Evolutionary conservation across 2,113 vertebrate genomes (phyloP).

Genomic region (Osmerus mordax): DNA sequence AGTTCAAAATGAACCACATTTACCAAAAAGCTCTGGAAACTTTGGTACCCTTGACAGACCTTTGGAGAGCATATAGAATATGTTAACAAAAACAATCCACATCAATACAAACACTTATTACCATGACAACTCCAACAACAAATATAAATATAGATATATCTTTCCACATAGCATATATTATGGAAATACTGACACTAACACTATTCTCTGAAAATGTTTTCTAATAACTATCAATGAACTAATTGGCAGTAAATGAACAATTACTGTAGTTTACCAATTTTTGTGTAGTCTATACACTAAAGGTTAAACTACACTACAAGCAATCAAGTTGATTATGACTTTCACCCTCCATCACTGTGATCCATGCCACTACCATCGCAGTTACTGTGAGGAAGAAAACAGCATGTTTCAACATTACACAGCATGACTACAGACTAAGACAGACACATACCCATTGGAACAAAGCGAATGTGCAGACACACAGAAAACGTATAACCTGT

Average conservation of each 20-base stretch:
- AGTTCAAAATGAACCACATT: not conserved
- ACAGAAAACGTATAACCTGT: not conserved
- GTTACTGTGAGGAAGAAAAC: constrained; percentile 59
- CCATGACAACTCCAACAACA: too few species aligned
- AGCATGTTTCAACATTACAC: not conserved
- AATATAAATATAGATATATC: too few species aligned
- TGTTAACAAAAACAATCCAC: constrained; percentile 22
- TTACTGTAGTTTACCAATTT: constrained; percentile 7
- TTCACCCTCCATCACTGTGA: constrained; percentile 74
- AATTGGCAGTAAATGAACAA: not conserved
- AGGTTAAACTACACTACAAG: constrained; percentile 37
- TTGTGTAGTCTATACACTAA: constrained; percentile 27
- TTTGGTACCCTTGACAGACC: constrained; percentile 68
- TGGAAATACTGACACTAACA: too few species aligned
- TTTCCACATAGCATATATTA: too few species aligned
- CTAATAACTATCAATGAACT: constrained; percentile 12
- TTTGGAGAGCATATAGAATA: constrained; percentile 35
- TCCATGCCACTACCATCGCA: constrained; percentile 69
- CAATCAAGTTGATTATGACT: constrained; percentile 29
- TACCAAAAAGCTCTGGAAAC: constrained; percentile 62
- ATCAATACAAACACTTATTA: too few species aligned
- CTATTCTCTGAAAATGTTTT: constrained; percentile 14
- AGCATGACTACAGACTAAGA: constrained; percentile 23
- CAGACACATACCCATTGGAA: not conserved
- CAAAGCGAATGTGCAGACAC: constrained; percentile 6